A percentile compares a stretch with the other conserved stretches of the same genome.
These are phyloP conservation scores for Pipistrellus nathusii DNA, from an alignment of 2,797 vertebrate genomes.

Conservation along the genomic window DNA sequence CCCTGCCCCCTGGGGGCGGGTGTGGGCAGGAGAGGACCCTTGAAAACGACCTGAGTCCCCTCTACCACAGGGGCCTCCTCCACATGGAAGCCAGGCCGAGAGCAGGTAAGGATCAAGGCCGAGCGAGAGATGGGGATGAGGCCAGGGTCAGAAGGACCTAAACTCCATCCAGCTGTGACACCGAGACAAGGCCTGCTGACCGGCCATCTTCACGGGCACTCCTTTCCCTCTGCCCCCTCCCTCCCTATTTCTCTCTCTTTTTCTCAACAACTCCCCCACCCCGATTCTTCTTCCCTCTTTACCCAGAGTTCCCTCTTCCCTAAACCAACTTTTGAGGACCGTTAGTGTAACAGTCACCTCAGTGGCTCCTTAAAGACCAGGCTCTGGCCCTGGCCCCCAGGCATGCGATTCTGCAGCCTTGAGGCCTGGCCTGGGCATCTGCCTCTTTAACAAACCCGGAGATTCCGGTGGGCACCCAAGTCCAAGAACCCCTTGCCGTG, in stretches of 20 bases:
- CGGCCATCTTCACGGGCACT: accelerated
- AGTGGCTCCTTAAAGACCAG: background rate
- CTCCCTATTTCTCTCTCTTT: too few species aligned
- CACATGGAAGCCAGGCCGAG: background rate
- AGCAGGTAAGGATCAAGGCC: background rate
- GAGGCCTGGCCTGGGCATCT: background rate
- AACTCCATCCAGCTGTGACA: background rate
- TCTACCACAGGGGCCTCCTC: too few species aligned
- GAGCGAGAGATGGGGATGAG: background rate
- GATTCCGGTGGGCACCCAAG: background rate
- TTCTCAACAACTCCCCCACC: background rate
- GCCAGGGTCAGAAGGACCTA: too few species aligned
- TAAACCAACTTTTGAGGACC: background rate
- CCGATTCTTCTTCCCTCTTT: background rate
- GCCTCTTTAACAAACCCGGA: background rate
- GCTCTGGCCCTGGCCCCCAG: background rate
- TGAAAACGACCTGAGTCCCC: background rate
- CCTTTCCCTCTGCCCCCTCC: too few species aligned
- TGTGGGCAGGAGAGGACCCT: background rate
- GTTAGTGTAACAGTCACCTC: background rate
- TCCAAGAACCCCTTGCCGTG: background rate
- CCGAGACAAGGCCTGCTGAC: background rate
- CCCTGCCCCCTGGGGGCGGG: accelerated
- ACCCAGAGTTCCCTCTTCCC: background rate
- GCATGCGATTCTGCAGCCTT: background rate